These are phyloP conservation scores for Gari tellinella DNA, from an alignment of 2,888 invertebrate species.

Conservation along the genomic window DNA sequence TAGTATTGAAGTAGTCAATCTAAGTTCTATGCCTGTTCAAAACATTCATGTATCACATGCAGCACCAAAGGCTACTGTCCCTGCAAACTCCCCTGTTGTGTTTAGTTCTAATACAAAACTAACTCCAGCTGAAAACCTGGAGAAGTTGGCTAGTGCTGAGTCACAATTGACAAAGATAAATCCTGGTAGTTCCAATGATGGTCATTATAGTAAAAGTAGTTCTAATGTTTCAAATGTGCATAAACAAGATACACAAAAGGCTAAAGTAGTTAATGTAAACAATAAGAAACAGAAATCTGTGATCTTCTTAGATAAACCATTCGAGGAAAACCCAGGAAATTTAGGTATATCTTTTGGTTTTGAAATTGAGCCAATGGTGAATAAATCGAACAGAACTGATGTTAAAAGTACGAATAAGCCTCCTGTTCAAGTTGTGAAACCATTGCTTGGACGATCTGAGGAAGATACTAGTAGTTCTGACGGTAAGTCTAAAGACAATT, in stretches of 20 bases:
- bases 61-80: background rate
- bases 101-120: background rate
- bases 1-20: constrained; percentile 3
- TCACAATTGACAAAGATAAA: constrained; percentile 18
- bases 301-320: constrained; percentile 77
- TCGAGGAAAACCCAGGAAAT: constrained; percentile 64
- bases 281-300: constrained; percentile 70
- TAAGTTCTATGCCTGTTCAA: constrained; percentile 4
- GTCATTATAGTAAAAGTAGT: constrained; percentile 18
- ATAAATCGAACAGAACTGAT: constrained; percentile 33
- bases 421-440: constrained; percentile 5
- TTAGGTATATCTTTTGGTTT: constrained; percentile 79
- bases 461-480: too few relatives aligned
- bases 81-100: background rate
- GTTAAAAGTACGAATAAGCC: background rate
- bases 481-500: constrained; percentile 8
- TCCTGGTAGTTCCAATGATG: constrained; percentile 31
- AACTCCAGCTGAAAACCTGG: background rate
- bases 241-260: constrained; percentile 41
- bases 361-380: constrained; percentile 55
- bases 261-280: constrained; percentile 27
- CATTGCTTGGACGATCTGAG: background rate
- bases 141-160: constrained; percentile 8
- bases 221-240: constrained; percentile 25
- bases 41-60: background rate